Conservation (phyloP, 2,888 invertebrate genomes). For the Amaurobius ferox region DNA sequence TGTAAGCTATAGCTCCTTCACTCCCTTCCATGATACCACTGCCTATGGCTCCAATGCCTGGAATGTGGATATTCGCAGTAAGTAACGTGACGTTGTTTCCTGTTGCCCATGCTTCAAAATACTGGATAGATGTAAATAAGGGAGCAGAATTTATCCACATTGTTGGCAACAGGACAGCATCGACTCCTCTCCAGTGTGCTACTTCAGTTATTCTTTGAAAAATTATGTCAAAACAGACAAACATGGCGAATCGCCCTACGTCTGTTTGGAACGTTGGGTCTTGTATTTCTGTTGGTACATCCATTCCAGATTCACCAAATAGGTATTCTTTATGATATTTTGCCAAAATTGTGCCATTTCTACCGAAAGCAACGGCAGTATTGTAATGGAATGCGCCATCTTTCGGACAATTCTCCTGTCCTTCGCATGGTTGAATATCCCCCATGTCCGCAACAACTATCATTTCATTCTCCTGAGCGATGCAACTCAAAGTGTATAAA, state of each 20-base stretch:
- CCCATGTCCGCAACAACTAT: conserved; percentile 85
- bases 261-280: conserved; percentile 83
- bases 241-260: conserved; percentile 87
- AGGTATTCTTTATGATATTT: conserved; percentile 80
- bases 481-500: conserved; percentile 79
- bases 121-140: conserved; percentile 81
- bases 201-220: conserved; percentile 84
- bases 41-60: conserved; percentile 82
- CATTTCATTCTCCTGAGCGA: conserved; percentile 81
- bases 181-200: conserved; percentile 79
- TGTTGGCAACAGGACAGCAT: conserved; percentile 83
- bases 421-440: conserved; percentile 82
- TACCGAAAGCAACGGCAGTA: conserved; percentile 87
- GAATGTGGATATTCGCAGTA: conserved; percentile 84
- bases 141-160: conserved; percentile 91
- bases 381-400: conserved; percentile 79
- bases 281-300: conserved; percentile 72
- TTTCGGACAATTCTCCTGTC: conserved; percentile 80
- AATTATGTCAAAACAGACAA: conserved; percentile 89
- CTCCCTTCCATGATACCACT: conserved; percentile 85
- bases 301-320: conserved; percentile 75
- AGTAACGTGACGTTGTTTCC: conserved; percentile 84
- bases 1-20: conserved; percentile 77
- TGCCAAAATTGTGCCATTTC: conserved; percentile 84
- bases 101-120: conserved; percentile 85